These are phyloP conservation scores for Leptosomus discolor DNA, from an alignment of 2,113 vertebrate species.

Conservation along the genomic window DNA sequence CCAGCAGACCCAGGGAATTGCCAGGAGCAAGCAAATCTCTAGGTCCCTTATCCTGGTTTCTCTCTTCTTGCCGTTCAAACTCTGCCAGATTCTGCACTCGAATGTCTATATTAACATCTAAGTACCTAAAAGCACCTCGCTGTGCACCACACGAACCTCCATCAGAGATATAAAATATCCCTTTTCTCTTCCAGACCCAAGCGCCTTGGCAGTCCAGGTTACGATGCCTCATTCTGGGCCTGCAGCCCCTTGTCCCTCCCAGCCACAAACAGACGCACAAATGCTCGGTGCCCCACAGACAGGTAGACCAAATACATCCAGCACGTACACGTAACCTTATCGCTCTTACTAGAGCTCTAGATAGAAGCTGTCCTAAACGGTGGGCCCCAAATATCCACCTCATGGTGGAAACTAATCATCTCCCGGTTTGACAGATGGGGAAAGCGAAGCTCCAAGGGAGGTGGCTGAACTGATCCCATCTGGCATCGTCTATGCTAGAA, in stretches of 20 bases:
- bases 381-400: background rate
- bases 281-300: background rate
- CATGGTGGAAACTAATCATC: background rate
- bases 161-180: background rate
- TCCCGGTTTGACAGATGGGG: background rate
- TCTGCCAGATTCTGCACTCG: background rate
- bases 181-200: background rate
- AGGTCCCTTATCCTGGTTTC: background rate
- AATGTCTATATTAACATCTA: background rate
- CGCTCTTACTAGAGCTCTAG: background rate
- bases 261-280: background rate
- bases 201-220: background rate
- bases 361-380: background rate
- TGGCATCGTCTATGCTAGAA: background rate
- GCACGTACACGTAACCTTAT: too few species aligned
- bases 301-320: background rate
- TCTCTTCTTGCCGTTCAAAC: background rate
- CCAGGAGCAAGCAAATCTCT: background rate
- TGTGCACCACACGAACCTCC: too few species aligned
- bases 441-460: background rate
- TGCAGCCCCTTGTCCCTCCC: background rate
- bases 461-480: background rate
- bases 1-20: background rate
- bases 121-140: background rate
- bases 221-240: background rate